phyloP scores from a whole-genome alignment of 2,113 vertebrate genomes.

The Prietella phreatophila region DNA sequence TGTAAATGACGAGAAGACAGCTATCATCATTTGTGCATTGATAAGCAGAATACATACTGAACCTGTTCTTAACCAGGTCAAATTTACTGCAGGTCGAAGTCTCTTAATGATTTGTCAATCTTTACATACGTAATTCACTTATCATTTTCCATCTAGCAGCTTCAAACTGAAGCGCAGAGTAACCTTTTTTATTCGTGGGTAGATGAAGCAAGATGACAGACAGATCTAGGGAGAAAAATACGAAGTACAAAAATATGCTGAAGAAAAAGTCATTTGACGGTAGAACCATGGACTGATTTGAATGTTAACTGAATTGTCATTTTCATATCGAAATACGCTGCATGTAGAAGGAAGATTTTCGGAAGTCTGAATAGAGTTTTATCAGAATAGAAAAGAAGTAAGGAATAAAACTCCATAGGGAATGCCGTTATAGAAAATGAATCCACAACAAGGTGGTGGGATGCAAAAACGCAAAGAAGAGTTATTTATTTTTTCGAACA shows the following conservation, averaged over 20 bases:
- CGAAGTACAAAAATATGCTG: background rate
- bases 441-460: background rate
- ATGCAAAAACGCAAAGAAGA: background rate
- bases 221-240: background rate
- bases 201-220: background rate
- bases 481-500: too few relatives aligned
- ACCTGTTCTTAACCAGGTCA: background rate
- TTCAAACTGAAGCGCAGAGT: background rate
- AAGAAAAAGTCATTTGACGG: background rate
- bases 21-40: background rate
- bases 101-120: background rate
- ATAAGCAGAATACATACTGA: background rate
- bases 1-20: background rate
- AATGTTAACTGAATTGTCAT: background rate
- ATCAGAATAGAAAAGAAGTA: background rate
- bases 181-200: too few relatives aligned
- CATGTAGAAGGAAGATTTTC: background rate
- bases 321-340: background rate
- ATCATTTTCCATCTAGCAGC: background rate
- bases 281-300: background rate
- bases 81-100: background rate
- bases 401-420: background rate
- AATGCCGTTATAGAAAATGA: background rate
- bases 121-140: background rate
- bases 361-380: background rate